Conservation (phyloP, 2,797 vertebrate species). For the Syngnathus acus region DNA sequence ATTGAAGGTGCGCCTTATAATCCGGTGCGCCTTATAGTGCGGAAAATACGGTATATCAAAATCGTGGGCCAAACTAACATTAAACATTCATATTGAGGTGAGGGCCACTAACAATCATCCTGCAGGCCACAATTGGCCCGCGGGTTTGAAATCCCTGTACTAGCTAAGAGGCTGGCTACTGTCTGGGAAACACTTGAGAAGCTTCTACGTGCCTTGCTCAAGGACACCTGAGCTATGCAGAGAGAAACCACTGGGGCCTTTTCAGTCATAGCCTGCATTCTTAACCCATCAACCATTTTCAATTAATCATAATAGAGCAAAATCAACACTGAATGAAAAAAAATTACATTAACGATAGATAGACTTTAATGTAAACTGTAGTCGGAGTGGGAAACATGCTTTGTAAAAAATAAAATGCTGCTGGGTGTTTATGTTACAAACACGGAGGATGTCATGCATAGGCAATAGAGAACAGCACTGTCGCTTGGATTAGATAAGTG, state of each 20-base stretch:
- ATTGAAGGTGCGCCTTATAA: too few relatives aligned
- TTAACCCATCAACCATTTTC: slow-evolving; percentile 11
- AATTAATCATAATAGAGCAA: slow-evolving; percentile 26
- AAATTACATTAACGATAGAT: not conserved
- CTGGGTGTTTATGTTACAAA: slow-evolving; percentile 38
- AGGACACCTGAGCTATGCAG: not conserved
- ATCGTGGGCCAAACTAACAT: too few relatives aligned
- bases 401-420: slow-evolving; percentile 37
- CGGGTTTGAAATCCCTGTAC: too few relatives aligned
- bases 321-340: slow-evolving; percentile 14
- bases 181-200: not conserved
- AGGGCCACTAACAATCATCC: too few relatives aligned
- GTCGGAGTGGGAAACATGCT: slow-evolving; percentile 26
- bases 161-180: not conserved
- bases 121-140: too few relatives aligned
- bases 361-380: slow-evolving; percentile 3
- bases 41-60: too few relatives aligned
- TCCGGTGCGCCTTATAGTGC: too few relatives aligned
- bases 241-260: not conserved
- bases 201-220: not conserved
- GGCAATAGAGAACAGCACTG: slow-evolving; percentile 48
- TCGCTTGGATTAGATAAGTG: slow-evolving; percentile 61
- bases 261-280: not conserved
- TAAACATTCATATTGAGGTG: too few relatives aligned
- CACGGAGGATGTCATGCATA: slow-evolving; percentile 57